These are phyloP conservation scores for Yponomeuta malinellus DNA, from an alignment of 2,888 invertebrate genomes.

Conservation along the genomic window DNA sequence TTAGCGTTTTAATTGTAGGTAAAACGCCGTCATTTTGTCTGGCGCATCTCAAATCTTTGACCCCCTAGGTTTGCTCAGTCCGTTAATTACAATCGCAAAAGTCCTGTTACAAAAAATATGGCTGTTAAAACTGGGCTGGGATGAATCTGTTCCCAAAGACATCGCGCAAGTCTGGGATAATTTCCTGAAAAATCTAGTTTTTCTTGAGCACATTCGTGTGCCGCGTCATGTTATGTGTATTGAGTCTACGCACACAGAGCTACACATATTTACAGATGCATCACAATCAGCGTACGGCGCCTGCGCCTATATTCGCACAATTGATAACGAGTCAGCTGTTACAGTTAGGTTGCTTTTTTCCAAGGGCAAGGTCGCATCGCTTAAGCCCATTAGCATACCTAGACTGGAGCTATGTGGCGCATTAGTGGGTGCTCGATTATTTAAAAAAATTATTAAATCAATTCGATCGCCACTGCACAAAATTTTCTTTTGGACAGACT, in stretches of 20 bases:
- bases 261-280: no score
- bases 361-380: no score
- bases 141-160: conserved; percentile 12
- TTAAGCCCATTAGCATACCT: no score
- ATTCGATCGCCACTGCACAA: no score
- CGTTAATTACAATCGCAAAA: background rate
- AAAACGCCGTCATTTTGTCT: background rate
- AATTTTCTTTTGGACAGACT: conserved; percentile 25
- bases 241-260: no score
- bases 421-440: background rate
- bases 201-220: no score
- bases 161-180: background rate
- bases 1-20: no score
- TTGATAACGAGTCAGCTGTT: no score
- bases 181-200: no score
- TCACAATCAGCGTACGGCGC: background rate
- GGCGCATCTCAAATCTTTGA: conserved; percentile 11
- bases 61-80: conserved; percentile 10
- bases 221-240: no score
- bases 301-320: background rate
- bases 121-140: conserved; percentile 8
- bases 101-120: conserved; percentile 14
- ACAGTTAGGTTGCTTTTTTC: no score
- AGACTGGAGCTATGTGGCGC: background rate
- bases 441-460: no score